Conservation (phyloP, 2,888 invertebrate species). For the Drosophila macrospina region DNA sequence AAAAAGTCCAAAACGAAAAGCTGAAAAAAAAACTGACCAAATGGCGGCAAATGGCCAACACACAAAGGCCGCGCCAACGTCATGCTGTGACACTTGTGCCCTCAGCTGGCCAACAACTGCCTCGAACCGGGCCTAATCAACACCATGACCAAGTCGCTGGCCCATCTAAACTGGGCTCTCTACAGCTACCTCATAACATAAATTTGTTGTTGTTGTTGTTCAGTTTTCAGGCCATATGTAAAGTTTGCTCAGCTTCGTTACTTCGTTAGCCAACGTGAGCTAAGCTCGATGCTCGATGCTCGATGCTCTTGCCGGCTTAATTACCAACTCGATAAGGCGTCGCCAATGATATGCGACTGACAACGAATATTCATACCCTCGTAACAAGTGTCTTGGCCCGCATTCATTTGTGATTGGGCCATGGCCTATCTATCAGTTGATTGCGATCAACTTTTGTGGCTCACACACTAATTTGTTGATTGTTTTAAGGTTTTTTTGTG, state of each 20-base stretch:
- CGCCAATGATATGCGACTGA: slow-evolving; percentile 50
- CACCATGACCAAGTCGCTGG: slow-evolving; percentile 64
- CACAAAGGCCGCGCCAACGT: slow-evolving; percentile 59
- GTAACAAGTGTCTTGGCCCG: slow-evolving; percentile 44
- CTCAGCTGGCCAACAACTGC: slow-evolving; percentile 22
- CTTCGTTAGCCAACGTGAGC: slow-evolving; percentile 48
- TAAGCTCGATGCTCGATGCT: slow-evolving; percentile 17
- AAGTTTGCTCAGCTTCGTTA: slow-evolving; percentile 38
- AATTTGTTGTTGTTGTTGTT: too few relatives aligned
- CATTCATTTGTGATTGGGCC: slow-evolving; percentile 50
- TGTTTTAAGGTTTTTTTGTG: too few relatives aligned
- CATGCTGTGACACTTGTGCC: slow-evolving; percentile 78
- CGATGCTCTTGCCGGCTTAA: slow-evolving; percentile 58
- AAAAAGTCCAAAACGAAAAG: slow-evolving; percentile 68
- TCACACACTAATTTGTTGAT: slow-evolving; percentile 64
- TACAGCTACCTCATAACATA: slow-evolving; percentile 55
- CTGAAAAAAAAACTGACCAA: slow-evolving; percentile 63
- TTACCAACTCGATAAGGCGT: slow-evolving; percentile 70
- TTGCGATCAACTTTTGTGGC: slow-evolving; percentile 34
- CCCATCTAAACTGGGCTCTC: slow-evolving; percentile 50
- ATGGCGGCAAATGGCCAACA: slow-evolving; percentile 69
- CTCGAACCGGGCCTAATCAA: slow-evolving; percentile 61
- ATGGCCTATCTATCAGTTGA: slow-evolving; percentile 32
- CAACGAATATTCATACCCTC: slow-evolving; percentile 24
- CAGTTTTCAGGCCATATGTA: slow-evolving; percentile 70